These are phyloP conservation scores for Didymodactylos carnosus DNA, from an alignment of 2,888 invertebrate species.

Conservation along the genomic window DNA sequence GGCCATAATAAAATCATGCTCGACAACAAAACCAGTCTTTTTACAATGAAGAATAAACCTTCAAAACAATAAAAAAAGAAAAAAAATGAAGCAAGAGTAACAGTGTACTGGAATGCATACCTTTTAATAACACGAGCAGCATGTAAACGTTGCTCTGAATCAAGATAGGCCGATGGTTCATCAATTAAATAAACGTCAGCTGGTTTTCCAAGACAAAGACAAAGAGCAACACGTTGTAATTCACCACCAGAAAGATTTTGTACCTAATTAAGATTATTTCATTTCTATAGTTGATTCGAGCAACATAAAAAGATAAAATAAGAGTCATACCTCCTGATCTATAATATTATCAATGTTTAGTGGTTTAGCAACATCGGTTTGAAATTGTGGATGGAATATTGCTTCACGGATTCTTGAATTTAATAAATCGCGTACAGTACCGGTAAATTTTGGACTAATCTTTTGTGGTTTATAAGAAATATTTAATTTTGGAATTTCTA, in stretches of 20 bases:
- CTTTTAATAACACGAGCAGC: slow-evolving; percentile 98
- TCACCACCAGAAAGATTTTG: slow-evolving; percentile 97
- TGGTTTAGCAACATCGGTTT: slow-evolving; percentile 95
- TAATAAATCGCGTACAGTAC: slow-evolving; percentile 68
- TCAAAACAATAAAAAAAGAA: slow-evolving; percentile 24
- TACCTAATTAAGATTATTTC: slow-evolving; percentile 29
- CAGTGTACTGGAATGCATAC: no score
- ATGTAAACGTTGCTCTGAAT: slow-evolving; percentile 97
- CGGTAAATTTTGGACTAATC: slow-evolving; percentile 88
- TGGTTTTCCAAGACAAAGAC: slow-evolving; percentile 86
- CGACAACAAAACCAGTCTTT: slow-evolving; percentile 95
- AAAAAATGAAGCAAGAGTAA: no score
- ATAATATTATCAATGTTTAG: slow-evolving; percentile 86
- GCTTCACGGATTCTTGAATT: slow-evolving; percentile 94
- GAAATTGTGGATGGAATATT: slow-evolving; percentile 86
- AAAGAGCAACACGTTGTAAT: slow-evolving; percentile 84
- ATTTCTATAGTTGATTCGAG: no score
- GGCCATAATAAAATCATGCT: slow-evolving; percentile 99
- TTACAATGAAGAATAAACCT: slow-evolving; percentile 87
- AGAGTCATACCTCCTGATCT: slow-evolving; percentile 62
- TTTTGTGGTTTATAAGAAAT: slow-evolving; percentile 99
- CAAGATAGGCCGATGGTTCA: slow-evolving; percentile 93
- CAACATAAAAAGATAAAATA: background rate
- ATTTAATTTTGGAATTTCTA: slow-evolving; percentile 64
- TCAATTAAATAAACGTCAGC: slow-evolving; percentile 96